Conservation (phyloP, 1,140 invertebrate genomes). For the Gerris buenoi region DNA sequence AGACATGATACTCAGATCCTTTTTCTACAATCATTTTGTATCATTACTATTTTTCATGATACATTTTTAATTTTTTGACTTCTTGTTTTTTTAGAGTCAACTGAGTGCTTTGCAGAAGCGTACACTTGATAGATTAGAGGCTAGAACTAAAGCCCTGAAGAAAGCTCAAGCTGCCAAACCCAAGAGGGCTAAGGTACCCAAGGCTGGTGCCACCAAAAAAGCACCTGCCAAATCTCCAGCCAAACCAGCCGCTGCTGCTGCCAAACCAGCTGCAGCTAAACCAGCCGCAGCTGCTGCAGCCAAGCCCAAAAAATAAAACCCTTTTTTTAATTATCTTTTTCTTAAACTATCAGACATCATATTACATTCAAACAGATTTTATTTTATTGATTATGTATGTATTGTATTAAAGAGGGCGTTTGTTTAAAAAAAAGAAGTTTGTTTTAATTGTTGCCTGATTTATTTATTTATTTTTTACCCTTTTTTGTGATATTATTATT, state of each 20-base stretch:
- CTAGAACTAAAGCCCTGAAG: neutral
- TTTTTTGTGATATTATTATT: no score
- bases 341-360: neutral
- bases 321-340: no score
- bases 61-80: no score
- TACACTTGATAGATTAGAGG: neutral
- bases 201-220: neutral
- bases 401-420: neutral
- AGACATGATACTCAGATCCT: no score
- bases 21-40: no score
- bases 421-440: neutral
- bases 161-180: neutral
- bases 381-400: neutral
- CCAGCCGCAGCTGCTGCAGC: no score
- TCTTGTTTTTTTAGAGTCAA: neutral
- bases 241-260: neutral
- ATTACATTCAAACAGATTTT: neutral
- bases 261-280: neutral
- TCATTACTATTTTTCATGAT: no score
- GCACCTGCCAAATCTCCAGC: no score
- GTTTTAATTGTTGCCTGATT: neutral
- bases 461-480: neutral
- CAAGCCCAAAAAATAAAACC: neutral
- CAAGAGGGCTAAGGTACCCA: neutral
- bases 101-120: neutral